Base-by-base conservation (phyloP, 2,113 vertebrate genomes). In the Seriola dumerili region DNA sequence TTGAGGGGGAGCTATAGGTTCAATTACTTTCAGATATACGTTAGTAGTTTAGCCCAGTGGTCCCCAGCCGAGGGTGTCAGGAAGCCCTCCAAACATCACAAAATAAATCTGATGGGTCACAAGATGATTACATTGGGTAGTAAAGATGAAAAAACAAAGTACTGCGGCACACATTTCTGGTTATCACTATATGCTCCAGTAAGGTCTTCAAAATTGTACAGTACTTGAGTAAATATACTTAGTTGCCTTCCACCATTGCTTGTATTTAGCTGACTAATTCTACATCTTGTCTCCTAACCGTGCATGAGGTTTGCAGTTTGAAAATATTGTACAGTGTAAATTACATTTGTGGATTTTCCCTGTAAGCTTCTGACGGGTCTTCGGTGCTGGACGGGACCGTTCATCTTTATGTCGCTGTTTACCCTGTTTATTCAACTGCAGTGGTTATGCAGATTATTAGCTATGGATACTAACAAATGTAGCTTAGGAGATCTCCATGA, bases 391-490 rank as follows among this genome's bases (percentile, higher is more conserved):
- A 64, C 12, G 4, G 69, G 23, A 72, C 42, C 62, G 63, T 80
- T 82, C 59, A 76, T 84, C 74, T 86, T 73, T 62, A 36, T 19
- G 58, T 76, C 4, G 67, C 69, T 78, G 55, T 78, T 88, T 69
- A 81, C 46, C 64, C 66, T 71, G 77, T 84, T 76, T 84, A 84
- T 80, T 83, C 81, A 79, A 48, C 8, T 13, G 42, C 62, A 70
- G 36, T 67, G 62, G 38, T 38, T 5, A 38, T 7, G 38, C 1
- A 4, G 48, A 69, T 75, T 70, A 55, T 63, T 44, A 29, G 25
- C 40, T 23, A n/a, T 12, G 12, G 36, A 55, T 55, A 29, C 32
- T 55, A 62, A 36, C 16, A 25, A 34, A 62, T 73, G 25, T 52
- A 46, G 61, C 17, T 71, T 3, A 25, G 23, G 80, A 42, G 52